Conservation (phyloP, 2,113 vertebrate genomes). For the Pyxicephalus adspersus region DNA sequence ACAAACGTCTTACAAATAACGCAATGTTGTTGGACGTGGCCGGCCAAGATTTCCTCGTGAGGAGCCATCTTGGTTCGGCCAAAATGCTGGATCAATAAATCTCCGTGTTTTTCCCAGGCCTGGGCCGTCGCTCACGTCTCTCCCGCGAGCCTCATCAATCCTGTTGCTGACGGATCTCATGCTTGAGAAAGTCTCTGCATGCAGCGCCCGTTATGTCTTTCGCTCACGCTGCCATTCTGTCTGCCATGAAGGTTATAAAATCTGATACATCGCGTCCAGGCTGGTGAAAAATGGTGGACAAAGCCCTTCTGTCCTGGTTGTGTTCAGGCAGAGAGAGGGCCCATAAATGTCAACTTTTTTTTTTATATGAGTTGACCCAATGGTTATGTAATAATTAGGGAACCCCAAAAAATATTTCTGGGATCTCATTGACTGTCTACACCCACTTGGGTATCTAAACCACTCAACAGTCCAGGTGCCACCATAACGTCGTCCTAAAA, state of each 20-base stretch:
- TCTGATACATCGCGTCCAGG: no score
- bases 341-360: no score
- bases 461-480: no score
- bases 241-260: neutral
- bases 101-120: neutral
- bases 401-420: no score
- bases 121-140: constrained; percentile 5
- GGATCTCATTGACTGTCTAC: no score
- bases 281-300: neutral
- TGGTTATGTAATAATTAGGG: no score
- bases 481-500: no score
- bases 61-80: neutral
- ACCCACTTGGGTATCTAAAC: no score
- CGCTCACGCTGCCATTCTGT: neutral
- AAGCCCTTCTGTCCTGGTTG: no score
- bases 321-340: no score
- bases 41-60: neutral
- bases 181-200: neutral
- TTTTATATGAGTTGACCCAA: no score
- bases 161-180: constrained; percentile 2
- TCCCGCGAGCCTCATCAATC: constrained; percentile 25
- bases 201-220: neutral
- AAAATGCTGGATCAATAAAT: constrained; percentile 22
- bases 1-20: neutral
- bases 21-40: neutral